These are phyloP conservation scores for Strongylocentrotus purpuratus DNA, from an alignment of 35 echinoderm and acorn worm species.

Conservation along the genomic window DNA sequence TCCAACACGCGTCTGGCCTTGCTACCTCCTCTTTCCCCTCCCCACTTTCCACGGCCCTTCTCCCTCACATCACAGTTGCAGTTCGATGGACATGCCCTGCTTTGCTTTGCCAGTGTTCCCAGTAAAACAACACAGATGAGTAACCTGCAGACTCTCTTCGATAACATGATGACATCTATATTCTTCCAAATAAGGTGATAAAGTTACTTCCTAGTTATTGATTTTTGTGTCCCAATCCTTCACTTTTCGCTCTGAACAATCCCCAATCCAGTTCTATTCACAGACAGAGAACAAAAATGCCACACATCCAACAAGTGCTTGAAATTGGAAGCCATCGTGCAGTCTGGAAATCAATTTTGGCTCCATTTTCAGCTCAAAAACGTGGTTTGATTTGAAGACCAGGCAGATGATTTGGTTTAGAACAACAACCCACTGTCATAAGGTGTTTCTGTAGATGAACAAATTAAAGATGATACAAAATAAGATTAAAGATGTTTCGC, in stretches of 20 bases:
- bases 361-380: too few species aligned
- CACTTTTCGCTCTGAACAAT: background rate
- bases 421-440: too few species aligned
- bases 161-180: background rate
- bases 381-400: too few species aligned
- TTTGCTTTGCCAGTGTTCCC: background rate
- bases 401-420: too few species aligned
- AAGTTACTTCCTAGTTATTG: background rate
- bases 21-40: background rate
- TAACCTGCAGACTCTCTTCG: background rate
- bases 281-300: too few species aligned
- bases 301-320: too few species aligned
- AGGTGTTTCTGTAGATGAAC: too few species aligned
- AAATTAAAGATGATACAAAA: too few species aligned
- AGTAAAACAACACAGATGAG: background rate
- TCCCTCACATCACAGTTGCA: conserved; percentile 3
- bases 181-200: background rate
- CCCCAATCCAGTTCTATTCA: background rate
- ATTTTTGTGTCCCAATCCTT: background rate
- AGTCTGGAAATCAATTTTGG: too few species aligned
- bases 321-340: too few species aligned
- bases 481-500: too few species aligned
- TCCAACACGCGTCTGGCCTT: background rate
- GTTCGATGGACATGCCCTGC: conserved; percentile 26
- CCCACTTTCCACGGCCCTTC: background rate